These are phyloP conservation scores for Eumacrocentrus americanus DNA, from an alignment of 2,888 invertebrate species.

Conservation along the genomic window DNA sequence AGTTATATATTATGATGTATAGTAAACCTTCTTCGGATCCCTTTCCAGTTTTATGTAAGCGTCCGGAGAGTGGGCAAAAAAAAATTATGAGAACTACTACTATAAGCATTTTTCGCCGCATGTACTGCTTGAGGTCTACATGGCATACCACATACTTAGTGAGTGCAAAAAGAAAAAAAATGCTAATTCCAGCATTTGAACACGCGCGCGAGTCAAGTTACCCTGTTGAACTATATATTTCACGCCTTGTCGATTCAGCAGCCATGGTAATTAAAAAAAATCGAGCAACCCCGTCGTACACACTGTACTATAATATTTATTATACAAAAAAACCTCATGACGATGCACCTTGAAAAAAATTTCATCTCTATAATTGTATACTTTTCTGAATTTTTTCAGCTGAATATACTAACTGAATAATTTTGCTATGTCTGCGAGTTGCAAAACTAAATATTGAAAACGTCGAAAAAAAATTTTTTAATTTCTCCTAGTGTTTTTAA, in stretches of 20 bases:
- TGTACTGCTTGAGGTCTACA: background rate
- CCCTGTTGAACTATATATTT: constrained; percentile 11
- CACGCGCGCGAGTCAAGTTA: constrained; percentile 8
- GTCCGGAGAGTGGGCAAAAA: constrained; percentile 1
- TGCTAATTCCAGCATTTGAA: constrained; percentile 20
- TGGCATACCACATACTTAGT: background rate
- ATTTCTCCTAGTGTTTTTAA: no score
- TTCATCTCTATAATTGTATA: background rate
- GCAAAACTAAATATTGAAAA: background rate
- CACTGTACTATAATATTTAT: background rate
- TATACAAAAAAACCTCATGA: background rate
- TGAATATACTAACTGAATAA: no score
- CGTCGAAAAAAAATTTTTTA: background rate
- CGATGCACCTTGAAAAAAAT: background rate
- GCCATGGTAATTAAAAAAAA: constrained; percentile 5
- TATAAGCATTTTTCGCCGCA: background rate
- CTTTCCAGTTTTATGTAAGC: background rate
- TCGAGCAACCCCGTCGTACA: constrained; percentile 2
- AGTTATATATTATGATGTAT: no score
- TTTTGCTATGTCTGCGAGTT: no score
- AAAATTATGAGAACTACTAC: constrained; percentile 7
- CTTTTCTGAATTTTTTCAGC: no score
- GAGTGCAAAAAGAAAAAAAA: constrained; percentile 10
- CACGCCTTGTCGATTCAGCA: constrained; percentile 11
- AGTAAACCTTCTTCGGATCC: no score